A percentile compares a stretch with the other conserved stretches of the same genome.
phyloP scores from a whole-genome alignment of 2,888 invertebrate genomes.

The Caenorhabditis afra region DNA sequence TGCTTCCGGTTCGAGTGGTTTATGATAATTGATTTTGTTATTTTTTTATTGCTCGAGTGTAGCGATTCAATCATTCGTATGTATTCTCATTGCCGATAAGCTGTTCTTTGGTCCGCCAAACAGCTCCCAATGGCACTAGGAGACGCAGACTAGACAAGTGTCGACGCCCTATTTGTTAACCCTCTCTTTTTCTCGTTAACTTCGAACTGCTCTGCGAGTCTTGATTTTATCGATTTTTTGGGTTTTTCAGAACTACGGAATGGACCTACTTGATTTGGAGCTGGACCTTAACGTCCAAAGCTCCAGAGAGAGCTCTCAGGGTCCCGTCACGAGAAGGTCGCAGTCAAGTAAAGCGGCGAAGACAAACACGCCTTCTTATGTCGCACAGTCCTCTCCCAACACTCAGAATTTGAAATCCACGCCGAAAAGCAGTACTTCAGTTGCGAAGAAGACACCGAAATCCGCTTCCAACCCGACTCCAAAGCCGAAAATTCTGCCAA shows the following conservation, averaged over 20 bases:
- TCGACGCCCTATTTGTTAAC: not conserved
- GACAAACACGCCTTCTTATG: not conserved
- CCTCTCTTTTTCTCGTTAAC: not conserved
- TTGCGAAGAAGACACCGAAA: not conserved
- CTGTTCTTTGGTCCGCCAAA: not conserved
- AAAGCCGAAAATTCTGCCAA: conserved; percentile 1
- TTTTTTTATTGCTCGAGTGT: no score
- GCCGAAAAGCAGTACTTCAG: not conserved
- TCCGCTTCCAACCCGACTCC: not conserved
- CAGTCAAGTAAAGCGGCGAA: conserved; percentile 6
- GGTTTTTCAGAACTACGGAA: conserved; percentile 11
- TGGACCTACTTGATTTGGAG: conserved; percentile 49
- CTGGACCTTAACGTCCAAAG: conserved; percentile 29
- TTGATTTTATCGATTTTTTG: not conserved
- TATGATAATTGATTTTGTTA: no score
- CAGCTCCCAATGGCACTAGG: not conserved
- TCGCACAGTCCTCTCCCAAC: not conserved
- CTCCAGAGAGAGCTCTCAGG: not conserved
- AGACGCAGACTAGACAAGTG: not conserved
- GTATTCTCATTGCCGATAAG: no score
- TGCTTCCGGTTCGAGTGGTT: no score
- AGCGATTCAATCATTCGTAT: no score
- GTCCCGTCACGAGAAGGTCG: conserved; percentile 20
- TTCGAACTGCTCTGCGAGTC: conserved; percentile 1
- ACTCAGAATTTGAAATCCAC: not conserved